Evolutionary conservation across 2,797 vertebrate species (phyloP).

Genomic region (Danio aesculapii): DNA sequence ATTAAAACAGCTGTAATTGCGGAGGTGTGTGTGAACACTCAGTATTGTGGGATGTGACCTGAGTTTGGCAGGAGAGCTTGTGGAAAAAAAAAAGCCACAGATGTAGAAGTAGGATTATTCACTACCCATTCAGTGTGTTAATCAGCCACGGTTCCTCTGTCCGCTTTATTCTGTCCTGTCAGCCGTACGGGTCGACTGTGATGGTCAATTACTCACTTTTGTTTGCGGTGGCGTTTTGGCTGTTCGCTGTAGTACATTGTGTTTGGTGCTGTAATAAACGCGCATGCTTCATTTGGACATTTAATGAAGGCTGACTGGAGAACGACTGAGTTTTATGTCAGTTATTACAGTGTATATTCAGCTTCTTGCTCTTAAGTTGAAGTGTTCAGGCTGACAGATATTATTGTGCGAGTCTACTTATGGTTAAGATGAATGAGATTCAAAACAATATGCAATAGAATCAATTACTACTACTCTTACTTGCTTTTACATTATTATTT

Average conservation of each 20-base stretch:
- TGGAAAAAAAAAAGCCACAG: conserved; percentile 3
- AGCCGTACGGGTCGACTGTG: neutral
- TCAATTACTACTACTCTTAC: too few species aligned
- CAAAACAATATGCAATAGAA: too few species aligned
- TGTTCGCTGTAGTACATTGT: neutral
- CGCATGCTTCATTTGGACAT: conserved; percentile 42
- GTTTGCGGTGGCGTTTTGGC: conserved; percentile 6
- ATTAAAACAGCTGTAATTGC: conserved; percentile 42
- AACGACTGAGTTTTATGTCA: conserved; percentile 39
- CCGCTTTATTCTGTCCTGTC: conserved; percentile 3
- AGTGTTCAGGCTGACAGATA: conserved; percentile 12
- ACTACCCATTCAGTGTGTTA: conserved; percentile 3
- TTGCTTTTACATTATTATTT: too few species aligned
- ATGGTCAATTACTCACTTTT: conserved; percentile 32
- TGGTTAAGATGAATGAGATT: too few species aligned
- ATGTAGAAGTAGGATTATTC: conserved; percentile 22
- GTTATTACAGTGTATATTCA: conserved; percentile 48
- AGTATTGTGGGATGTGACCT: neutral
- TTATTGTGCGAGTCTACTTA: neutral
- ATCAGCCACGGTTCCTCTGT: conserved; percentile 6
- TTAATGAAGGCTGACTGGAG: conserved; percentile 40
- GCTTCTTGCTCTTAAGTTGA: conserved; percentile 3
- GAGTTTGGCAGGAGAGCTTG: conserved; percentile 6
- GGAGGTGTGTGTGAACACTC: neutral
- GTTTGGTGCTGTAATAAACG: conserved; percentile 43